A percentile compares a stretch with the other conserved stretches of the same genome.
Conservation (phyloP, 2,888 invertebrate genomes). For the Amphipoea oculea region DNA sequence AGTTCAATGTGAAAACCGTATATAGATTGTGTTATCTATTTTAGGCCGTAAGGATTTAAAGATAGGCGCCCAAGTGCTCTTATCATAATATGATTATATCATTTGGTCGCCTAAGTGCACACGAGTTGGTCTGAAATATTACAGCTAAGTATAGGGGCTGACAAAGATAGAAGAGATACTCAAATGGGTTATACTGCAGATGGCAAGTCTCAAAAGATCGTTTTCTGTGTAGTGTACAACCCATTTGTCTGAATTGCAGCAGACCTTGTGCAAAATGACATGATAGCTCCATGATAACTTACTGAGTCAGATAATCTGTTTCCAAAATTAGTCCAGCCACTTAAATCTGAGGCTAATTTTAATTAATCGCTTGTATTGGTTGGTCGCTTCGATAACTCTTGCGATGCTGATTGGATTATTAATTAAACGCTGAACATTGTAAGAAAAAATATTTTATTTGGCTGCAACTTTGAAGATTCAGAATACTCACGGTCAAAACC, state of each 20-base stretch:
- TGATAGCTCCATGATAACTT: neutral
- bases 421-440: neutral
- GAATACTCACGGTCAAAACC: conserved; percentile 3
- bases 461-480: neutral
- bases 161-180: neutral
- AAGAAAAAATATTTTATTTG: neutral
- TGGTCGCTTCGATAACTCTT: neutral
- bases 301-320: neutral
- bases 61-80: too few relatives aligned
- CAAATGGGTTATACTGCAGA: neutral
- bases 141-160: too few relatives aligned
- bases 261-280: conserved; percentile 15
- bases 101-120: neutral
- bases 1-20: conserved; percentile 13
- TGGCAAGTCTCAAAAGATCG: conserved; percentile 3
- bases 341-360: neutral
- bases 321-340: neutral
- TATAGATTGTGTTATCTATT: neutral
- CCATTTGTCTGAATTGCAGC: conserved; percentile 19
- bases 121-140: neutral
- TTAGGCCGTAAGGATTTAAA: neutral
- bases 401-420: neutral
- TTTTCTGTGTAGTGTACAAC: neutral
- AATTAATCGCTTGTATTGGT: neutral
- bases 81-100: neutral